Evolutionary conservation across 2,888 invertebrate genomes (phyloP).

Genomic region (Agrotis clavis): DNA sequence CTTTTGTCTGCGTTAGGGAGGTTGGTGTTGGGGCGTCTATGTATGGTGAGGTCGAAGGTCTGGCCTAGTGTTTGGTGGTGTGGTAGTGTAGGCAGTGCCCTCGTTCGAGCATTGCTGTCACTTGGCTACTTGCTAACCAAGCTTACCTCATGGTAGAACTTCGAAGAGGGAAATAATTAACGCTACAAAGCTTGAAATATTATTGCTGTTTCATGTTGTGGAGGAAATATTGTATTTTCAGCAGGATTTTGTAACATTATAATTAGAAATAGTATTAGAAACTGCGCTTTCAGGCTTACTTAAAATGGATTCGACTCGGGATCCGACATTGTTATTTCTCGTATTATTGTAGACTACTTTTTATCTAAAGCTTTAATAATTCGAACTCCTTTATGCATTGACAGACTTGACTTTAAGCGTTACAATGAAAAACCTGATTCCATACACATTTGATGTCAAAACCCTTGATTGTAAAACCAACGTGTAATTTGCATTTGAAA

Average conservation of each 20-base stretch:
- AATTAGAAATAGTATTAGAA: not conserved
- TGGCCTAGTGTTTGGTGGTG: slow-evolving; percentile 29
- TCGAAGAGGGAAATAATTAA: slow-evolving; percentile 66
- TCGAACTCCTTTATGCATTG: not conserved
- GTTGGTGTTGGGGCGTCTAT: slow-evolving; percentile 26
- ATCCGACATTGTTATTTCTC: slow-evolving; percentile 2
- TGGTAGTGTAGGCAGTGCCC: slow-evolving; percentile 76
- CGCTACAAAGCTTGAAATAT: slow-evolving; percentile 60
- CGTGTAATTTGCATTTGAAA: slow-evolving; percentile 44
- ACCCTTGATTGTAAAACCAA: slow-evolving; percentile 14
- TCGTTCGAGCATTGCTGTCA: slow-evolving; percentile 82
- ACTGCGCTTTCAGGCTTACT: not conserved
- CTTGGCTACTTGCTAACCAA: slow-evolving; percentile 76
- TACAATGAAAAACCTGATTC: slow-evolving; percentile 39
- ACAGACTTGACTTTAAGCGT: slow-evolving; percentile 20
- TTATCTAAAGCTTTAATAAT: slow-evolving; percentile 20
- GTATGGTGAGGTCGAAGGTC: slow-evolving; percentile 16
- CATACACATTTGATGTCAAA: slow-evolving; percentile 27
- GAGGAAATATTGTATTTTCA: slow-evolving; percentile 16
- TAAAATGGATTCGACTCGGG: not conserved
- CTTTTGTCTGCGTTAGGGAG: not conserved
- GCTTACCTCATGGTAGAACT: slow-evolving; percentile 72
- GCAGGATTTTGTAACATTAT: not conserved
- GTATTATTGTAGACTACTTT: not conserved
- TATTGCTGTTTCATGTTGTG: slow-evolving; percentile 41